phyloP scores from a whole-genome alignment of 2,888 invertebrate genomes.

The Rotaria socialis region DNA sequence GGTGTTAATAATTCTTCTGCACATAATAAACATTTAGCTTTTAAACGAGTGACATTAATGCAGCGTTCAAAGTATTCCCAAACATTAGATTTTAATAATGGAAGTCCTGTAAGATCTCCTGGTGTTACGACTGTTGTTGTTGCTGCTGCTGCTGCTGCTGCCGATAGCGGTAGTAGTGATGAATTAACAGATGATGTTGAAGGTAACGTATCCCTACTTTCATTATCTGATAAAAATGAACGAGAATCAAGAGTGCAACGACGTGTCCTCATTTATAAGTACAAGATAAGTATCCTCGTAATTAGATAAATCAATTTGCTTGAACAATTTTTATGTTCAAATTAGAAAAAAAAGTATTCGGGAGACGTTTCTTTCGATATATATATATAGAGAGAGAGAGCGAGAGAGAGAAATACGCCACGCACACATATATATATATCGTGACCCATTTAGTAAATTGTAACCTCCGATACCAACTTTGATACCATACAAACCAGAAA shows the following conservation, averaged over 20 bases:
- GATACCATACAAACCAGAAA: too few species aligned
- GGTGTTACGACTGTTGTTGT: not conserved
- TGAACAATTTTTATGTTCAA: too few species aligned
- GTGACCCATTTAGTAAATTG: too few species aligned
- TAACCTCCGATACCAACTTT: too few species aligned
- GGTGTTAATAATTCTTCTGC: not conserved
- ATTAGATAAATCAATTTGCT: too few species aligned
- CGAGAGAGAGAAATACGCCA: too few species aligned
- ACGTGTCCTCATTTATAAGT: not conserved
- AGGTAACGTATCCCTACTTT: not conserved
- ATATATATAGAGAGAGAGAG: too few species aligned
- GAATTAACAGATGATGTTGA: not conserved
- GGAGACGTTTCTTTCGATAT: too few species aligned
- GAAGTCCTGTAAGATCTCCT: not conserved
- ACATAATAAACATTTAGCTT: not conserved
- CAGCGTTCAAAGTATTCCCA: not conserved
- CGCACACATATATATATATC: too few species aligned
- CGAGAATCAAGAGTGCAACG: not conserved
- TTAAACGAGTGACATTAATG: not conserved
- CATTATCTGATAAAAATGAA: not conserved
- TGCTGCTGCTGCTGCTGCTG: too few species aligned
- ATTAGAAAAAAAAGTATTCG: too few species aligned
- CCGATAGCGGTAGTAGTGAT: too few species aligned
- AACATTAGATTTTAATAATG: not conserved
- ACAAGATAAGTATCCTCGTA: not conserved